These are phyloP conservation scores for Propithecus perrieri DNA, from an alignment of 2,797 vertebrate species.

Conservation along the genomic window DNA sequence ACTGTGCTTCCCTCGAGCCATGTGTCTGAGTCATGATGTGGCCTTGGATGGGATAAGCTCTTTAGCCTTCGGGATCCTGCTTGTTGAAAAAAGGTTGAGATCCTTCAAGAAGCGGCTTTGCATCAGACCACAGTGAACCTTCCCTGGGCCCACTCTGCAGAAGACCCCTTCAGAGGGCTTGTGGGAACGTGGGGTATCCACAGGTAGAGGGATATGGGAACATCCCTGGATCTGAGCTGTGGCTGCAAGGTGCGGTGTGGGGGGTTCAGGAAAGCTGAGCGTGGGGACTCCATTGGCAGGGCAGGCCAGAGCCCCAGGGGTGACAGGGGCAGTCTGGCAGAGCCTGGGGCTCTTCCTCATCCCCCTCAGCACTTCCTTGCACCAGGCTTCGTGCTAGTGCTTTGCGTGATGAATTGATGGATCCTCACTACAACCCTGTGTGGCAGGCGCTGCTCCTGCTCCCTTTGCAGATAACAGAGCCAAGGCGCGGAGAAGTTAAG, in stretches of 20 bases:
- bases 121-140: not conserved
- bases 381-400: not conserved
- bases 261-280: not conserved
- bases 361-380: too few relatives aligned
- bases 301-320: not conserved
- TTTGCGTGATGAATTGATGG: fast-evolving
- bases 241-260: not conserved
- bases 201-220: not conserved
- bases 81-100: not conserved
- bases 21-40: not conserved
- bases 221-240: not conserved
- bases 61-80: not conserved
- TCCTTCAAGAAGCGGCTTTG: not conserved
- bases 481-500: not conserved
- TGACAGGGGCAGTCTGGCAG: not conserved
- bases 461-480: not conserved
- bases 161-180: not conserved
- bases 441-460: not conserved
- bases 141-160: not conserved
- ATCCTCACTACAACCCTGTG: fast-evolving
- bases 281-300: not conserved
- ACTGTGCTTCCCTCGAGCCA: not conserved
- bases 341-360: not conserved
- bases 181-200: fast-evolving
- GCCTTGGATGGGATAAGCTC: not conserved